Base-by-base conservation (phyloP, 2,888 invertebrate species). In the Acleris cristana region DNA sequence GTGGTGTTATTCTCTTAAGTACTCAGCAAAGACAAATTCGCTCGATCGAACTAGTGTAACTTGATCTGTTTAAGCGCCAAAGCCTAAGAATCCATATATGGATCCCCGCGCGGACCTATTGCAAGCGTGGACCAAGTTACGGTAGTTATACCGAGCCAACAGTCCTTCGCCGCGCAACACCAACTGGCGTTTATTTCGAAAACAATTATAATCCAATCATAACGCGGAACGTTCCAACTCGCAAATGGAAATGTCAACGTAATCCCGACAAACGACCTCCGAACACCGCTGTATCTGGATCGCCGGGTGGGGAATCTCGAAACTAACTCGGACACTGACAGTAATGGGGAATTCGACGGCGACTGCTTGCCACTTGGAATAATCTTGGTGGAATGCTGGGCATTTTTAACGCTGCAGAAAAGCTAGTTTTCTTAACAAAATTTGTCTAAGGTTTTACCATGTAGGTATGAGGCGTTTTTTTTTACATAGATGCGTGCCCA, bases 221-320 rank as follows among this genome's bases (percentile, higher is more conserved):
- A 63, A 60, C 67, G 64, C 53, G 63, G 74, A 74, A 72, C 75
- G 61, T 69, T 78, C 71, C 73, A 73, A 73, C 70, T 69, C 65
- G 71, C 76, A 74, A 80, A 79, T 79, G 73, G 76, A 71, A 79
- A 77, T 81, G 82, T 83, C 83, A 78, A 71, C 72, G 69, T 83
- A 84, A 84, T 84, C 75, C 76, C 71, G 69, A 83, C 74, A 78
- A 80, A 84, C 77, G 77, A 72, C 73, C 48, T n/a, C 48, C 71
- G 56, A 66, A 61, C 19, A 19, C 61, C 65, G 52, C 56, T 62
- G 66, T 66, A 66, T 62, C 66, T 62, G 66, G 66, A 66, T 67
- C 53, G 63, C 63, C 34, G 56, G 40, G 61, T 61, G 26, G 30
- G 65, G 61, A 56, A 51, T 48, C 45, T 62, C 56, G 64, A 51